Evolutionary conservation across 2,113 vertebrate species (phyloP).

Genomic region (Tringa solitaria): DNA sequence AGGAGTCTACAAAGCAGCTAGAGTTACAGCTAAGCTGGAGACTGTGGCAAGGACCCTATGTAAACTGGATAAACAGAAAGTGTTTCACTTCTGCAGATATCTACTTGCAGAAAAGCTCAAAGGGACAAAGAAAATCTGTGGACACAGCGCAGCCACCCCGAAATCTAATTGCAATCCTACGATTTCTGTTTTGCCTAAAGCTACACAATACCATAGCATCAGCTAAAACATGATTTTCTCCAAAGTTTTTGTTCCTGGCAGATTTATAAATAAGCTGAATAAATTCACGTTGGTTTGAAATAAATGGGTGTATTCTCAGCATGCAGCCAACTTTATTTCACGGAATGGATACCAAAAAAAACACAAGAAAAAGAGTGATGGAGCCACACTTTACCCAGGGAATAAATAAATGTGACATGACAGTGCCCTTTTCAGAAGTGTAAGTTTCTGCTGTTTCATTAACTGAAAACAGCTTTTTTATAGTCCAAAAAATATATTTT

Average conservation of each 20-base stretch:
- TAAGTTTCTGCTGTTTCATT: not conserved
- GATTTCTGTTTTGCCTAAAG: not conserved
- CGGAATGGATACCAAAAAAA: not conserved
- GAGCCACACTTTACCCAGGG: not conserved
- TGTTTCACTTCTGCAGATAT: not conserved
- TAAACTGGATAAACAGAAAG: not conserved
- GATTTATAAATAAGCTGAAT: not conserved
- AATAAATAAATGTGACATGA: slow-evolving; percentile 20
- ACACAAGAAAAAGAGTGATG: not conserved
- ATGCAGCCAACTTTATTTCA: not conserved
- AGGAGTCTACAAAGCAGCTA: not conserved
- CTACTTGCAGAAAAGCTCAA: not conserved
- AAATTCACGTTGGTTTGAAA: not conserved
- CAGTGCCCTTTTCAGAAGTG: slow-evolving; percentile 5
- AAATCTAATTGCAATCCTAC: not conserved
- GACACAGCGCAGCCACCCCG: not conserved
- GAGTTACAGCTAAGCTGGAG: not conserved
- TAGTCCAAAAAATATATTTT: not conserved
- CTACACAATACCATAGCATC: not conserved
- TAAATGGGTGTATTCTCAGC: not conserved
- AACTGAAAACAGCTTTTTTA: not conserved
- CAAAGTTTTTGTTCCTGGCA: not conserved
- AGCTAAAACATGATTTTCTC: not conserved
- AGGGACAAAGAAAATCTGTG: not conserved
- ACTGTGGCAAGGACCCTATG: not conserved